Conservation (phyloP, 2,797 vertebrate genomes). For the Myiotriccus ornatus region DNA sequence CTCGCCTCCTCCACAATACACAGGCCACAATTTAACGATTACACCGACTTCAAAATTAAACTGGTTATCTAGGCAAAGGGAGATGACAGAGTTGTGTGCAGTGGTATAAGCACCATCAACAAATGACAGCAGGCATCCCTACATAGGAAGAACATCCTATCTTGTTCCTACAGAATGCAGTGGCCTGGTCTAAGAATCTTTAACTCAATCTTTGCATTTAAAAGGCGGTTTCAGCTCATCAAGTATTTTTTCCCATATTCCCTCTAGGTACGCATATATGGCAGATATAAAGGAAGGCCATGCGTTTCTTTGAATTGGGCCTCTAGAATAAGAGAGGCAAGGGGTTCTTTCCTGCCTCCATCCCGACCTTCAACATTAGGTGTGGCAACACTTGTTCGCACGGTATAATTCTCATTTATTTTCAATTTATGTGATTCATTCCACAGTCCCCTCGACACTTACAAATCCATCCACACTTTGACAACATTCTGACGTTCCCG, state of each 20-base stretch:
- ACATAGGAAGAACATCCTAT: background rate
- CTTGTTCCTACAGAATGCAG: background rate
- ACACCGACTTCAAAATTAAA: background rate
- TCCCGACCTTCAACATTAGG: background rate
- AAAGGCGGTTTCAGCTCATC: background rate
- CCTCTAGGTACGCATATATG: background rate
- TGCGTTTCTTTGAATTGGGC: background rate
- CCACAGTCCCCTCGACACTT: background rate
- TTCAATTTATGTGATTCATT: background rate
- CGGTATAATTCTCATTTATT: background rate
- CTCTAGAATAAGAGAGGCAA: background rate
- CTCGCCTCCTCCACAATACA: background rate
- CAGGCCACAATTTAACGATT: background rate
- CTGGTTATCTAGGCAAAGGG: background rate
- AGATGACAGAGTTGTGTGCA: background rate
- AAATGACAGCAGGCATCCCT: background rate
- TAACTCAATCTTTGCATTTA: background rate
- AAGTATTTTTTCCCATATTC: accelerated
- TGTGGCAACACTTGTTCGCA: background rate
- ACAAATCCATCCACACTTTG: background rate
- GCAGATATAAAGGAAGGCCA: background rate
- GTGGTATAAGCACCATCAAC: background rate
- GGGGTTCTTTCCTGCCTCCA: background rate
- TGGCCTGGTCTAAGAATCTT: background rate
- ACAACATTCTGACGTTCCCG: background rate